Conservation (phyloP, 2,113 vertebrate genomes). For the Microtus ochrogaster region DNA sequence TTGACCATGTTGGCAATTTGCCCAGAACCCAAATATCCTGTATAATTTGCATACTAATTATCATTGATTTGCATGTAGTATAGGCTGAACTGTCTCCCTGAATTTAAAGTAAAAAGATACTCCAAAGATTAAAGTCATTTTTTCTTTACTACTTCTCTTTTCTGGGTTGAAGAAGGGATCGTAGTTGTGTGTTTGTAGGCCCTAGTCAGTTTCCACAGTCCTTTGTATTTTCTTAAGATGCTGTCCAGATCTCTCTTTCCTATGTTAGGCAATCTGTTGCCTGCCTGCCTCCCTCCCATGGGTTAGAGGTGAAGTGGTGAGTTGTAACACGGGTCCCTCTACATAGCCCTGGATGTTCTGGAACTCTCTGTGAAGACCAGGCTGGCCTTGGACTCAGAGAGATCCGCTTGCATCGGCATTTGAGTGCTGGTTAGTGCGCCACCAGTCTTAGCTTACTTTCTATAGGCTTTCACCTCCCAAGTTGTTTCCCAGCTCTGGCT, state of each 20-base stretch:
- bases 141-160: neutral
- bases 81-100: slow-evolving; percentile 56
- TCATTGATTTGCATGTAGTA: slow-evolving; percentile 63
- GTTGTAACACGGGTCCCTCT: neutral
- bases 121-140: slow-evolving; percentile 32
- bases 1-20: slow-evolving; percentile 67
- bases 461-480: neutral
- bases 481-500: neutral
- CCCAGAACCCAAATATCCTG: slow-evolving; percentile 64
- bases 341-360: neutral
- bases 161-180: neutral
- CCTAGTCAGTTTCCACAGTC: neutral
- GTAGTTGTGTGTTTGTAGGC: slow-evolving; percentile 3
- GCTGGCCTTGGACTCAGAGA: neutral
- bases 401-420: neutral
- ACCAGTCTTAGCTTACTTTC: neutral
- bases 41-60: slow-evolving; percentile 76
- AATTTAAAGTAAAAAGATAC: slow-evolving; percentile 54
- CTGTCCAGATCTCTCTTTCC: neutral
- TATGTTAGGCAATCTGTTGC: neutral
- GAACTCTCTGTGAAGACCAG: neutral
- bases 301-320: neutral
- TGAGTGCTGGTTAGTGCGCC: neutral
- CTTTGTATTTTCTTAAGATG: slow-evolving; percentile 2
- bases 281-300: neutral